Evolutionary conservation across 2,797 vertebrate genomes (phyloP).

Genomic region (Distichodus sexfasciatus): DNA sequence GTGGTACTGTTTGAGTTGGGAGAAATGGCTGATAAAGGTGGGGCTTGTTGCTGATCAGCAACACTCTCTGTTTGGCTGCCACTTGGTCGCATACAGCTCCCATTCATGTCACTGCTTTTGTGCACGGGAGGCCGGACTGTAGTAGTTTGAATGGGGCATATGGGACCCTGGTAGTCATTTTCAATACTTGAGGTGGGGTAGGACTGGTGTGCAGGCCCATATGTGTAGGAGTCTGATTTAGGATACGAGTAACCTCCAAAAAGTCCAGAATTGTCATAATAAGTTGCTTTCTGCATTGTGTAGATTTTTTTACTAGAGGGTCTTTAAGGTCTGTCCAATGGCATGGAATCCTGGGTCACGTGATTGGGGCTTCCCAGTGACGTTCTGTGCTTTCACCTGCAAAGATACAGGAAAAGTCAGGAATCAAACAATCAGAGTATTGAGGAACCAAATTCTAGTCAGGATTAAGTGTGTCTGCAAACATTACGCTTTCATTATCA

Average conservation of each 20-base stretch:
- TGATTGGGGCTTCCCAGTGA: slow-evolving; percentile 77
- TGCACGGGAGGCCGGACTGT: slow-evolving; percentile 79
- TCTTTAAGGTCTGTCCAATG: slow-evolving; percentile 85
- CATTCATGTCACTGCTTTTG: slow-evolving; percentile 87
- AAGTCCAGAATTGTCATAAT: slow-evolving; percentile 96
- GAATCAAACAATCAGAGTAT: neutral
- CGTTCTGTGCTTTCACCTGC: slow-evolving; percentile 70
- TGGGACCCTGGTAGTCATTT: slow-evolving; percentile 87
- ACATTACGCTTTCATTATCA: too few species aligned
- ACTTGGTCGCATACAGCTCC: slow-evolving; percentile 90
- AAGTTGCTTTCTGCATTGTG: slow-evolving; percentile 98
- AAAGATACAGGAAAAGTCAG: slow-evolving; percentile 40
- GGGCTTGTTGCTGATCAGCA: slow-evolving; percentile 79
- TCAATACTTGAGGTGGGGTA: slow-evolving; percentile 85
- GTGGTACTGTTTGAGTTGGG: slow-evolving; percentile 81
- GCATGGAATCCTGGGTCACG: slow-evolving; percentile 85
- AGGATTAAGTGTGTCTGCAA: too few species aligned
- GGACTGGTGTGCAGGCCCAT: slow-evolving; percentile 85
- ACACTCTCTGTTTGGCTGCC: slow-evolving; percentile 74
- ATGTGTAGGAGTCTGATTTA: slow-evolving; percentile 92
- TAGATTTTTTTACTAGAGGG: slow-evolving; percentile 79
- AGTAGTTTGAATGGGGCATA: slow-evolving; percentile 91
- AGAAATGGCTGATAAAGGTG: slow-evolving; percentile 84
- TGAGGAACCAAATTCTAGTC: neutral
- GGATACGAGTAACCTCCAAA: slow-evolving; percentile 94